Base-by-base conservation (phyloP, 2,113 vertebrate species). In the Petroica traversi region DNA sequence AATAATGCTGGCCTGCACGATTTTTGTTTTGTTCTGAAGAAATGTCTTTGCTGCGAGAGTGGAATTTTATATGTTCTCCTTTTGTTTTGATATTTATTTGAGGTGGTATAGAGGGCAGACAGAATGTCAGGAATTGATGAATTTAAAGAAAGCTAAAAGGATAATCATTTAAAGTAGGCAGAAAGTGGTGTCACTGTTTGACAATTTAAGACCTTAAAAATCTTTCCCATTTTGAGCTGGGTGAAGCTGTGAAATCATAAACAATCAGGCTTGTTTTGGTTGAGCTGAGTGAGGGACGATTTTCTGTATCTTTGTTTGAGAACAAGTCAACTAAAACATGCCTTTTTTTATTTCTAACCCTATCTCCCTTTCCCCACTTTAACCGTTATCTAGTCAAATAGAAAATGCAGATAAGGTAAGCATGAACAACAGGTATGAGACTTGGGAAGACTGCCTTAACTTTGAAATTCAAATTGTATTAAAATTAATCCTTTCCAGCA, bases 401-500 rank as follows among this genome's bases (percentile, higher is more conserved):
- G 26, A 89, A 94, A 81, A 87, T 61, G 48, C 19, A 71, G 52
- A 36, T 51, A 57, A 61, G 46, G 41, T 36, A 78, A 8, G 16
- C n/a, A 38, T 33, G 36, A 72, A 36, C 25, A 81, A 48, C 63
- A 76, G 20, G 49, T 48, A 43, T 5, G 26, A 58, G 85, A 52
- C 23, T 62, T 51, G 19, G 46, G 69, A 78, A 85, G 34, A 18
- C 20, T 49, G 34, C 46, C 26, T 82, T 52, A 83, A 85, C 51
- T 93, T 95, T 77, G 88, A 73, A 92, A 88, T 92, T 74, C 40
- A 66, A 73, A 90, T 66, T 41, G 25, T 52, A 45, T 46, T 85
- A 75, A 88, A 89, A 88, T 54, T 68, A 94, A 79, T 94, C 38
- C 26, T 93, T 92, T 92, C 45, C 57, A 90, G 80, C 8, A 81